Evolutionary conservation across 2,113 vertebrate genomes (phyloP).

Genomic region (Saccopteryx leptura): DNA sequence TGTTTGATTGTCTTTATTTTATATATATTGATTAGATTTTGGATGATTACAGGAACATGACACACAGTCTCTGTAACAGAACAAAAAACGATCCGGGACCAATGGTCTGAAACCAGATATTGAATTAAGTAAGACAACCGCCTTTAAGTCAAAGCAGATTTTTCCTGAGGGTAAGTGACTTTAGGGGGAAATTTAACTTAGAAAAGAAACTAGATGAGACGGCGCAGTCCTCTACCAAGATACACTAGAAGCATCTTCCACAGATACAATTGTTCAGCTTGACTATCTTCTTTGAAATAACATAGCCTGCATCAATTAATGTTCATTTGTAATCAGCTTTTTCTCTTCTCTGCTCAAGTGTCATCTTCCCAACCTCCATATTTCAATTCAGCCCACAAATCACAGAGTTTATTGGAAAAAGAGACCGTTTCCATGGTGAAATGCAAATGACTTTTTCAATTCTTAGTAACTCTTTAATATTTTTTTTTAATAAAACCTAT

Average conservation of each 20-base stretch:
- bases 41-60: neutral
- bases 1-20: neutral
- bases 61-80: neutral
- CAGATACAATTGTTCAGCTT: neutral
- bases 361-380: constrained; percentile 38
- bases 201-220: constrained; percentile 16
- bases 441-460: constrained; percentile 70
- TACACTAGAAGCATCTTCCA: neutral
- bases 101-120: neutral
- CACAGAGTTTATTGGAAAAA: constrained; percentile 64
- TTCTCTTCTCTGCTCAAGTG: constrained; percentile 42
- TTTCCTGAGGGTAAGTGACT: constrained; percentile 11
- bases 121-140: neutral
- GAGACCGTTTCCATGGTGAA: constrained; percentile 71
- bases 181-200: constrained; percentile 43
- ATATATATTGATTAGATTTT: neutral
- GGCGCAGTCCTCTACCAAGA: neutral
- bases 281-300: constrained; percentile 44
- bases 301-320: neutral
- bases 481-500: constrained; percentile 32
- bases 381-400: constrained; percentile 59
- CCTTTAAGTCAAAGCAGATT: constrained; percentile 39
- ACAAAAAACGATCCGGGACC: constrained; percentile 7
- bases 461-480: constrained; percentile 59
- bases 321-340: neutral